Percentiles rank a stretch among this genome's conserved stretches.
Conservation (phyloP, 2,888 invertebrate genomes). For the Beris chalybata region DNA sequence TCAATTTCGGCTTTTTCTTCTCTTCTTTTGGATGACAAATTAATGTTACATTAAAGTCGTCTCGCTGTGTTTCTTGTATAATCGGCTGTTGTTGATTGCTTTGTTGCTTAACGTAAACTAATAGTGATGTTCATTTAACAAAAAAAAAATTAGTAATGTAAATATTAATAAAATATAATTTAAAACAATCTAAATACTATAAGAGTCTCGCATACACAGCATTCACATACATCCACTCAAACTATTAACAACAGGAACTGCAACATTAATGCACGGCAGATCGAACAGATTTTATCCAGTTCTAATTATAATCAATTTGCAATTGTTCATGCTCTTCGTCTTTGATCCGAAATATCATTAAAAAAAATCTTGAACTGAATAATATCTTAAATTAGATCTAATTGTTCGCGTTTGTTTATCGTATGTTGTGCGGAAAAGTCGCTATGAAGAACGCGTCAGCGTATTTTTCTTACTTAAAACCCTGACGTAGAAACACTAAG, state of each 20-base stretch:
- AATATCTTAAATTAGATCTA: slow-evolving; percentile 19
- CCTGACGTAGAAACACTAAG: slow-evolving; percentile 16
- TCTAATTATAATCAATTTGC: slow-evolving; percentile 10
- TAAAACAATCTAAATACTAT: too few species aligned
- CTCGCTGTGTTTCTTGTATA: slow-evolving; percentile 26
- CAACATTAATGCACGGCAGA: background rate
- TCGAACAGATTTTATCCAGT: slow-evolving; percentile 11
- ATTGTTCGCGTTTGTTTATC: slow-evolving; percentile 14
- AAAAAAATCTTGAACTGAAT: background rate
- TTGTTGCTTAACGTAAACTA: slow-evolving; percentile 25
- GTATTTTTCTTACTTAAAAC: background rate
- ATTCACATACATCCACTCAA: background rate
- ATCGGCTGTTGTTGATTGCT: slow-evolving; percentile 25
- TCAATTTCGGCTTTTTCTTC: slow-evolving; percentile 80
- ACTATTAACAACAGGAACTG: slow-evolving; percentile 1
- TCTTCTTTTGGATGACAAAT: slow-evolving; percentile 75
- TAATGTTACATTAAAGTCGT: slow-evolving; percentile 48
- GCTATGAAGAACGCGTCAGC: background rate
- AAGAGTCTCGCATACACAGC: too few species aligned
- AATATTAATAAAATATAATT: background rate
- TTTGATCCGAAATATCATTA: background rate
- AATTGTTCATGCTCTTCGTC: background rate
- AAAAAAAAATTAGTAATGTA: background rate
- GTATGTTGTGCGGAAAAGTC: background rate
- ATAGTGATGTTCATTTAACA: background rate